Evolutionary conservation across 2,888 invertebrate species (phyloP), one percentile per base, ranked within the genome.

Genomic region (Drosophila tanythrix): DNA sequence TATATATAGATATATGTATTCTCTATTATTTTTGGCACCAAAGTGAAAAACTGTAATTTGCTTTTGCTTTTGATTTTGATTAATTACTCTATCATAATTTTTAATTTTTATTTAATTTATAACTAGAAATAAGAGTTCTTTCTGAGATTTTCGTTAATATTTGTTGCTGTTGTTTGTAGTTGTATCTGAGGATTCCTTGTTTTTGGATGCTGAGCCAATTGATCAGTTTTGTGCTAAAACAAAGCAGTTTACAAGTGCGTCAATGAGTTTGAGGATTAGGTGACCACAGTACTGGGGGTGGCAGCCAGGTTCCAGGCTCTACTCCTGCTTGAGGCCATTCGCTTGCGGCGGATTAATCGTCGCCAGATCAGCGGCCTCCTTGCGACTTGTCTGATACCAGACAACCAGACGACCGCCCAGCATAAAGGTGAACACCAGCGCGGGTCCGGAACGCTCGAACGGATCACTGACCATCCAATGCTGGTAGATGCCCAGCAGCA

Each of bases 381-480:
- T 94, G 83, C 95, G 81, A 93, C 95, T 93, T 93, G 95, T 93
- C 95, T 95, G 93, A 83, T 94, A 95, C 95, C 95, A 98, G 74
- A 98, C 98, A 29, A 98, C 97, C 76, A 98, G 94, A 81, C 98
- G 95, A 74, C 98, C 98, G 80, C 96, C 96, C 55, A 98, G 94
- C 97, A 98, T 98, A 92, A 98, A 98, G 92, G 98, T 96, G 93
- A 98, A 98, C 79, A 98, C 98, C 91, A 98, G 93, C 65, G 98
- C 97, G 1, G 98, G 98, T 18, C 98, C 98, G 62, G 97, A 97
- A 83, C 98, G 95, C 93, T 98, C 98, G 93, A 98, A 96, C 81
- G 97, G 97, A 93, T 98, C 98, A 61, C 97, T 97, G 38, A 98
- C 97, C 96, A 97, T 97, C 90, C 97, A 96, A 92, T 98, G 98